Evolutionary conservation across 1,140 invertebrate species (phyloP).

Genomic region (Drosophila ohnishii): DNA sequence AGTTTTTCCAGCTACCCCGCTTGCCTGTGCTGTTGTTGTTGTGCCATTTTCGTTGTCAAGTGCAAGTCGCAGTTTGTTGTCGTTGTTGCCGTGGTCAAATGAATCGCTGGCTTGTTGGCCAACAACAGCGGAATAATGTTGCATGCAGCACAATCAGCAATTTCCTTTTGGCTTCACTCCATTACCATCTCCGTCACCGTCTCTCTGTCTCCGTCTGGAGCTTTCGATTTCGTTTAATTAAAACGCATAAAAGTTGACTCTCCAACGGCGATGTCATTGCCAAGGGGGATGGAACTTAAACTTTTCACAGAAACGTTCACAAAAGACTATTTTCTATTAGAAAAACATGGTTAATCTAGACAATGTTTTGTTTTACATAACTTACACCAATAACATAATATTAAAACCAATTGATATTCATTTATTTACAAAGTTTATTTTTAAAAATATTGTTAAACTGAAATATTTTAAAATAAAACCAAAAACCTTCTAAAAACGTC

Average conservation of each 20-base stretch:
- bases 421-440: too few relatives aligned
- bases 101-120: conserved; percentile 42
- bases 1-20: conserved; percentile 53
- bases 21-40: conserved; percentile 17
- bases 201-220: conserved; percentile 20
- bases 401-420: too few relatives aligned
- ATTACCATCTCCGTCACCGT: conserved; percentile 2
- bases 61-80: conserved; percentile 57
- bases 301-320: not conserved
- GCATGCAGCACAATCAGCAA: conserved; percentile 63
- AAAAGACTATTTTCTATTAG: not conserved
- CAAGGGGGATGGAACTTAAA: conserved; percentile 21
- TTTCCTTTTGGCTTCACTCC: conserved; percentile 59
- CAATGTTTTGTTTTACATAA: too few relatives aligned
- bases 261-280: conserved; percentile 40
- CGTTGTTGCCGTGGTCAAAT: conserved; percentile 64
- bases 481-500: not conserved
- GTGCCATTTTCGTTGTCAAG: conserved; percentile 78
- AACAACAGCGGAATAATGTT: conserved; percentile 52
- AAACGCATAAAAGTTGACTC: conserved; percentile 72
- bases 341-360: too few relatives aligned
- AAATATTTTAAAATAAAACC: not conserved
- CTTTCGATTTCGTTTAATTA: conserved; percentile 80
- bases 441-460: too few relatives aligned
- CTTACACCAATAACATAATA: too few relatives aligned